Conservation (phyloP, 2,888 invertebrate species). For the Philereme transversata region DNA sequence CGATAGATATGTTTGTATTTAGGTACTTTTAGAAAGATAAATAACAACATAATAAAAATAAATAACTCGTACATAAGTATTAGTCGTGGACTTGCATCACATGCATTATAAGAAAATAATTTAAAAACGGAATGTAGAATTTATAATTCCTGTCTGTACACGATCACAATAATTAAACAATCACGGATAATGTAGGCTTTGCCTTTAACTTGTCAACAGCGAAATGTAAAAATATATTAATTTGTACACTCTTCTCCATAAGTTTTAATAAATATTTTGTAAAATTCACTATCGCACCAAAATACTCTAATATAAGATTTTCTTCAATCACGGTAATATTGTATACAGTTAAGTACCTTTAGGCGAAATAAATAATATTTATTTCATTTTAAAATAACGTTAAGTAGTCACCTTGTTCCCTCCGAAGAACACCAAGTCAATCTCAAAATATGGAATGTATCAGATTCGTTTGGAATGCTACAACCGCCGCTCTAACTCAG, state of each 20-base stretch:
- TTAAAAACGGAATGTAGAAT: conserved; percentile 80
- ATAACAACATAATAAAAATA: conserved; percentile 58
- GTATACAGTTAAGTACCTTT: conserved; percentile 70
- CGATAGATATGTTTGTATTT: conserved; percentile 45
- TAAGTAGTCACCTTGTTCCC: conserved; percentile 73
- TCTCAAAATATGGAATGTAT: conserved; percentile 67
- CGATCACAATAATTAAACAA: conserved; percentile 79
- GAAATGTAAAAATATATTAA: conserved; percentile 84
- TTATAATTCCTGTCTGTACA: conserved; percentile 79
- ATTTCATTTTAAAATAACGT: conserved; percentile 57
- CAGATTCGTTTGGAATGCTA: conserved; percentile 65
- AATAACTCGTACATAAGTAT: conserved; percentile 72
- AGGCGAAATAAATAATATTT: conserved; percentile 66
- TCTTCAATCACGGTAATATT: conserved; percentile 63
- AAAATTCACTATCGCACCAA: conserved; percentile 83
- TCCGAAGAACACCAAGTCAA: conserved; percentile 65
- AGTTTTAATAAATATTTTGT: conserved; percentile 77
- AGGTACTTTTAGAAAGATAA: conserved; percentile 48
- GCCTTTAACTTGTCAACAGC: conserved; percentile 79
- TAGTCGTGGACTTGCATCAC: conserved; percentile 82
- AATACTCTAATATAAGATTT: conserved; percentile 71
- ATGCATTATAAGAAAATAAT: conserved; percentile 75
- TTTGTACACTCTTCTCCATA: conserved; percentile 79
- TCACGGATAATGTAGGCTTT: conserved; percentile 78
- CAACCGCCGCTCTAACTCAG: conserved; percentile 43